Evolutionary conservation across 1,140 invertebrate genomes (phyloP), one percentile per base, ranked within the genome.

Genomic region (Pseudomyrmex concolor): DNA sequence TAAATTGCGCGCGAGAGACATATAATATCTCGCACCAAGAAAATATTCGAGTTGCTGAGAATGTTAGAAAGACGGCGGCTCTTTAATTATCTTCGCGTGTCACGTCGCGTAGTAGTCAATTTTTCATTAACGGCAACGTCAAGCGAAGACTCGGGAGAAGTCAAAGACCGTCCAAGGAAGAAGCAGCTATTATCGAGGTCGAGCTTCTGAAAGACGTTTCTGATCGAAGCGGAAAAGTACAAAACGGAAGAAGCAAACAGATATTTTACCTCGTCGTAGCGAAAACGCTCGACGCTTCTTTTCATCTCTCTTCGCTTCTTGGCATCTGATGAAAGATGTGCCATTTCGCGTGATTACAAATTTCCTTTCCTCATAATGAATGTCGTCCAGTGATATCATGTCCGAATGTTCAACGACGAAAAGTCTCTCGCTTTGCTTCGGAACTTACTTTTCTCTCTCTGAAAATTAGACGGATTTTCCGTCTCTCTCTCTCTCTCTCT

Each of bases 341-440:
- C 76, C 76, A 78, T 78, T 78, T 78, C 19, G 64, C 19, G 64
- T 78, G 76, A 78, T 78, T 78, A 78, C 76, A 70, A 70, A 70
- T 78, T 78, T 70, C 64, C 76, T 50, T 34, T 34, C 70, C 70
- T 70, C 76, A 50, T 66, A 66, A 77, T 50, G 34, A 2, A 59
- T 43, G 34, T 73, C 15, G 57, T 76, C 73, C 48, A 15, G 54
- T 66, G 48, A 25, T 51, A 51, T 15, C 34, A 78, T 59, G 54
- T 70, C 76, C 51, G 43, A 78, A 48, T 17, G 19, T 45, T 22
- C 76, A 25, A 48, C 13, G 8, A 17, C 25, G n/a, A 43, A 34
- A 34, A 34, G 34, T 34, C 34, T 34, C 25, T 34, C 34, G n/a
- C 48, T 51, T 22, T 34, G 63, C 63, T 78, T 78, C 57, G 51